Base-by-base conservation (phyloP, 2,888 invertebrate species). In the Cerceris rybyensis region DNA sequence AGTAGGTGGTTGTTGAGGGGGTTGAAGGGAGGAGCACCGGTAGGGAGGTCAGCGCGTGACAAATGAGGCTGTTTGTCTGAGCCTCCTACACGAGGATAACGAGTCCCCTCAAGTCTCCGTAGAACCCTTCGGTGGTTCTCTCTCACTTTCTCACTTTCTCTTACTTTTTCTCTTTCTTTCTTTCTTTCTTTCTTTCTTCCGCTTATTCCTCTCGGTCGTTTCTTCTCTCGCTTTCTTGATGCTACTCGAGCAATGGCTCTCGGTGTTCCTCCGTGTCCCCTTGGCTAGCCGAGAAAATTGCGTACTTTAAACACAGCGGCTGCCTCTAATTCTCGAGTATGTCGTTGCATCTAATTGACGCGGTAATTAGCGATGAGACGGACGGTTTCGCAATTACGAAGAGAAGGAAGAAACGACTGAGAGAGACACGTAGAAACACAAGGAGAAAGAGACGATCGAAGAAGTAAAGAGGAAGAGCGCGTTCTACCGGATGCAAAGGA, bases 1-100 rank as follows among this genome's bases (percentile, higher is more conserved):
- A n/a, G 50, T 58, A 43, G 49, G 17, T 17, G 43, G 16, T 9
- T 8, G 58, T 17, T 39, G 9, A 59, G 28, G 60, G 52, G 42
- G n/a, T 28, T 54, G 42, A 11, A 83, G 75, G 80, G 55, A 39
- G 72, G 60, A 55, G 8, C 39, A 63, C 43, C 43, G 83, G 86
- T 16, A 28, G 72, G 81, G 87, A 88, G 89, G 88, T 90, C 90
- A 90, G 85, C 88, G 83, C 88, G 88, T 90, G 90, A 90, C 90
- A 90, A 90, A 90, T 85, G 90, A 90, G 87, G 85, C 88, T 90
- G 88, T 89, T 90, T 90, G 89, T 89, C 88, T 84, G 87, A 86
- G 84, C 83, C 85, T 87, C 78, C 84, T 86, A 87, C 88, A 86
- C 78, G 83, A 76, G 86, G 87, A 90, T 90, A 90, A 90, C 89